phyloP scores from a whole-genome alignment of 2,888 invertebrate genomes.

The Pemphredon lugubris region DNA sequence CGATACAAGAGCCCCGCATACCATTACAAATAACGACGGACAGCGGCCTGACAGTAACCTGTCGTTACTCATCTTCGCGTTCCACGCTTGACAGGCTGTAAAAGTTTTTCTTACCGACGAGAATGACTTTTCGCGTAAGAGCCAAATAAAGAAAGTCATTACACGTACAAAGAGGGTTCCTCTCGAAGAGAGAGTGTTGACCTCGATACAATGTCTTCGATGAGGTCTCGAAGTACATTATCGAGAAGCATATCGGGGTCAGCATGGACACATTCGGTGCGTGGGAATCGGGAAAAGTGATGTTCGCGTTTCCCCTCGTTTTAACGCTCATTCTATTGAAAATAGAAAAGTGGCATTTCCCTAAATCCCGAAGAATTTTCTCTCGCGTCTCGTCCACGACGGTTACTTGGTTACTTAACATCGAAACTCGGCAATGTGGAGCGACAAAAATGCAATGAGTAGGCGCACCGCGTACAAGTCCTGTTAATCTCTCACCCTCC shows the following conservation, averaged over 20 bases:
- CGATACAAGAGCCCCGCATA: constrained; percentile 17
- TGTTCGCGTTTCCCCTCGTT: constrained; percentile 13
- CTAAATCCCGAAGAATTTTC: too few species aligned
- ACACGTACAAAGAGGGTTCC: constrained; percentile 21
- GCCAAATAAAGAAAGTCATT: constrained; percentile 14
- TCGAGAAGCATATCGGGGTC: constrained; percentile 56
- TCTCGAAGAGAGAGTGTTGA: constrained; percentile 66
- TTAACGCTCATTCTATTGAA: too few species aligned
- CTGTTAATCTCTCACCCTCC: constrained; percentile 56
- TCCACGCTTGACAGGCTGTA: neutral
- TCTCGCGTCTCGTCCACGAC: too few species aligned
- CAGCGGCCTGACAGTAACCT: constrained; percentile 9
- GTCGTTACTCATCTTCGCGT: constrained; percentile 16
- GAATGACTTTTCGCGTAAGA: constrained; percentile 31
- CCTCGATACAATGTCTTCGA: constrained; percentile 63
- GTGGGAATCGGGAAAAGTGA: constrained; percentile 27
- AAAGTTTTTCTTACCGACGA: constrained; percentile 9
- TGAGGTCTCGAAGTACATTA: constrained; percentile 56
- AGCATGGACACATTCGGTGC: constrained; percentile 29
- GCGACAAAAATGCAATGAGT: constrained; percentile 20
- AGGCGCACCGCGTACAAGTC: constrained; percentile 25
- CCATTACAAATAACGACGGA: constrained; percentile 19
- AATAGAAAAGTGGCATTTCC: too few species aligned
- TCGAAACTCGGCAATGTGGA: neutral
- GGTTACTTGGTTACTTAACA: neutral